Evolutionary conservation across 2,113 vertebrate genomes (phyloP).

Genomic region (Chinchilla lanigera): DNA sequence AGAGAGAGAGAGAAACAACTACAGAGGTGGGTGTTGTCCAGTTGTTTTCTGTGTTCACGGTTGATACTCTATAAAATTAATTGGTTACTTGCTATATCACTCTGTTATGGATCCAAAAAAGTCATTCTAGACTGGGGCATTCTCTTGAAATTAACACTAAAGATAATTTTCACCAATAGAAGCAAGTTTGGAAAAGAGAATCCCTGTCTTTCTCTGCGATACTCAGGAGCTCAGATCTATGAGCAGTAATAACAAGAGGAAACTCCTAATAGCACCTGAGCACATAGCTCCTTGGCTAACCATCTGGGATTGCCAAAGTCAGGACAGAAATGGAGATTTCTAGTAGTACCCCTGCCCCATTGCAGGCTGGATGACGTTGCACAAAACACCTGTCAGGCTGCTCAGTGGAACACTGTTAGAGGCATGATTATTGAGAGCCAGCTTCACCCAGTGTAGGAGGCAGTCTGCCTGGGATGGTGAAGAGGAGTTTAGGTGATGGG

Average conservation of each 20-base stretch:
- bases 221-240: neutral
- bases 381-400: neutral
- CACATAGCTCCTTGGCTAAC: neutral
- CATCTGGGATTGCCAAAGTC: neutral
- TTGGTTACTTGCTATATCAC: too few species aligned
- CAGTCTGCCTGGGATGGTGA: neutral
- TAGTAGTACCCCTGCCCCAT: neutral
- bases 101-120: neutral
- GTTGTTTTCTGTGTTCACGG: neutral
- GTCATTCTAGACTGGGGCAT: neutral
- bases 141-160: neutral
- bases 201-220: neutral
- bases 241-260: too few species aligned
- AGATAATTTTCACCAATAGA: neutral
- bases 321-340: neutral
- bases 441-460: neutral
- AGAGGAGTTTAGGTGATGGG: neutral
- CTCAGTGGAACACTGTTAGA: too few species aligned
- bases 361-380: neutral
- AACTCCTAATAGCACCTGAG: neutral
- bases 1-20: neutral
- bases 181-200: neutral
- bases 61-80: neutral
- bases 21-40: neutral
- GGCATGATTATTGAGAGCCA: neutral